Evolutionary conservation across 2,797 vertebrate species (phyloP).

Genomic region (Parotocinclus haroldoi): DNA sequence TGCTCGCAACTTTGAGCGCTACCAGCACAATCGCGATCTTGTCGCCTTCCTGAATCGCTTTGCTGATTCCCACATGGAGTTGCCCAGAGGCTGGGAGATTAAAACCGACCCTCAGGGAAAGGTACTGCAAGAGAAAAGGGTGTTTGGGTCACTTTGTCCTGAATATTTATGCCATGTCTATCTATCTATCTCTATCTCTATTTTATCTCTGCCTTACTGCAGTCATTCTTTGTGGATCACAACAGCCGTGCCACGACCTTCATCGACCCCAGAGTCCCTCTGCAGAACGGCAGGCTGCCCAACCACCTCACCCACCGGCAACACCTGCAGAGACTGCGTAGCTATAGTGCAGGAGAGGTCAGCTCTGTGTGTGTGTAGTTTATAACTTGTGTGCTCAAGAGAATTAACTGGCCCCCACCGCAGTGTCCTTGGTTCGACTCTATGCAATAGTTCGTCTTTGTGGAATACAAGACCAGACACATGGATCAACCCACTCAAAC

Average conservation of each 20-base stretch:
- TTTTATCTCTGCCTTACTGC: too few relatives aligned
- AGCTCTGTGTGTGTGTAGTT: conserved; percentile 11
- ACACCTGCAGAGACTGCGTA: conserved; percentile 93
- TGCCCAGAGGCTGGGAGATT: conserved; percentile 96
- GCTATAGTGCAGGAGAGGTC: conserved; percentile 98
- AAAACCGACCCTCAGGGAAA: conserved; percentile 96
- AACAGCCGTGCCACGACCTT: conserved; percentile 96
- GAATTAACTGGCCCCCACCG: too few relatives aligned
- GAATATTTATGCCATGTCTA: too few relatives aligned
- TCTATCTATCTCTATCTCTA: too few relatives aligned
- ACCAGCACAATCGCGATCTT: conserved; percentile 95
- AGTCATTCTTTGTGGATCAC: conserved; percentile 98
- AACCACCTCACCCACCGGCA: conserved; percentile 89
- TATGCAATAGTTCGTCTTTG: too few relatives aligned
- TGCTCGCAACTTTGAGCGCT: conserved; percentile 93
- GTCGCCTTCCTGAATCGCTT: conserved; percentile 98
- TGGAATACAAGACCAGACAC: too few relatives aligned
- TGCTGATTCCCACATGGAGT: conserved; percentile 85
- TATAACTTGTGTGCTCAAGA: too few relatives aligned
- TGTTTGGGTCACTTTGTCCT: too few relatives aligned
- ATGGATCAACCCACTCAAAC: too few relatives aligned
- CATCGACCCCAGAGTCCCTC: conserved; percentile 93
- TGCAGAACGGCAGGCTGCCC: conserved; percentile 89
- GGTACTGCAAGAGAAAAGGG: too few relatives aligned
- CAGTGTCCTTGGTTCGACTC: too few relatives aligned